Evolutionary conservation across 2,113 vertebrate species (phyloP).

Genomic region (Lota lota): DNA sequence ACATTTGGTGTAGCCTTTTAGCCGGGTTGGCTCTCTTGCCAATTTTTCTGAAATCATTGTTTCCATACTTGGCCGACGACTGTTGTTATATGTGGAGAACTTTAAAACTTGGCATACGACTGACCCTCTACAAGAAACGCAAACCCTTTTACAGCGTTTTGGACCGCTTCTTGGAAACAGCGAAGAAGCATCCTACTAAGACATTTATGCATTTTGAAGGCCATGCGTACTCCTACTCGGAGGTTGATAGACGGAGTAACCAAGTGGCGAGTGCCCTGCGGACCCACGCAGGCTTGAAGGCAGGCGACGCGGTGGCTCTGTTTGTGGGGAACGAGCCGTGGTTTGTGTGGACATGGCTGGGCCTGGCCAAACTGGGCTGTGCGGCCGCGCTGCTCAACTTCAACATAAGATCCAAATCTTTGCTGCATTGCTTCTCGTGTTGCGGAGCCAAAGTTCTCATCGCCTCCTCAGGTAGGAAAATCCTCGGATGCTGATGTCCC

Average conservation of each 20-base stretch:
- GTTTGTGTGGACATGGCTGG: constrained; percentile 76
- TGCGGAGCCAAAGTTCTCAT: constrained; percentile 74
- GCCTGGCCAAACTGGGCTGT: constrained; percentile 76
- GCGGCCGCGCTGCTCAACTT: constrained; percentile 75
- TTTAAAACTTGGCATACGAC: constrained; percentile 19
- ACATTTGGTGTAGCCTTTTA: constrained; percentile 45
- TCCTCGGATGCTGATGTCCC: too few relatives aligned
- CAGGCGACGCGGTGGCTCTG: constrained; percentile 74
- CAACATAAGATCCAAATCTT: constrained; percentile 74
- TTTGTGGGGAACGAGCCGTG: constrained; percentile 76
- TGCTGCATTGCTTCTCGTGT: constrained; percentile 79
- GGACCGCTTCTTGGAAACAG: constrained; percentile 70
- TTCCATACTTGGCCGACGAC: constrained; percentile 67
- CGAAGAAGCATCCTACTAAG: constrained; percentile 60
- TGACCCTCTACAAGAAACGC: constrained; percentile 38
- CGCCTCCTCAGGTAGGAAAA: constrained; percentile 64
- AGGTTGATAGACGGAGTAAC: constrained; percentile 72
- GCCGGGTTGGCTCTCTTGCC: constrained; percentile 53
- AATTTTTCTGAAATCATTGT: constrained; percentile 41
- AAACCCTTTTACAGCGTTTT: constrained; percentile 70
- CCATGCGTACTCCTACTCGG: constrained; percentile 58
- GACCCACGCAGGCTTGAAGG: constrained; percentile 52
- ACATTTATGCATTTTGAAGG: constrained; percentile 72
- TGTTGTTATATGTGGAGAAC: constrained; percentile 37
- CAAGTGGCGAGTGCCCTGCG: constrained; percentile 66